Base-by-base conservation (phyloP, 2,888 invertebrate species). In the Morinoia aosen region DNA sequence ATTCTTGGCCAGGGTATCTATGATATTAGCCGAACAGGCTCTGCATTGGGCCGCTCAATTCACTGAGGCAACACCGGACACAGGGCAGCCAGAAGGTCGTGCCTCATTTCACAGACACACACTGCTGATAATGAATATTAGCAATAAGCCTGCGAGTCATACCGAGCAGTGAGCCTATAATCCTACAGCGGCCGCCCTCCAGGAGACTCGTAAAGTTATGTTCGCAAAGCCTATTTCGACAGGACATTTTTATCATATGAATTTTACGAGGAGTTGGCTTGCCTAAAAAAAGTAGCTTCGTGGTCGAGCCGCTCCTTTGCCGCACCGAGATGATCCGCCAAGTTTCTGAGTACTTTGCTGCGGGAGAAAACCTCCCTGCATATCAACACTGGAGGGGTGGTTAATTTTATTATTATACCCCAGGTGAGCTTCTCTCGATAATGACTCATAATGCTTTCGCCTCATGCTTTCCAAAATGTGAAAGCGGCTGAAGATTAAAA, bases 211-310 rank as follows among this genome's bases (percentile, higher is more conserved):
- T 76, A 76, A 76, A 76, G 25, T 76, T 76, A 19, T 76, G 33
- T 76, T 19, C 76, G 76, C 76, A 76, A 76, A 76, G 76, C 76
- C 76, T 76, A 76, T 76, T 76, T 33, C 76, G 76, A 76, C 76
- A 76, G 76, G 25, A 76, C 33, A 76, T 76, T 76, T 76, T 76
- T 76, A 76, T 76, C 76, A 33, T 76, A 33, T 76, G 33, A 16
- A 76, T 33, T 76, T 76, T 76, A 76, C 76, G 76, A 76, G 25
- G 25, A 25, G 25, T 19, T 48, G 48, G 48, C 8, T 33, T 33
- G 76, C 1, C 19, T 25, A 8, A 76, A 76, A 76, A 33, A 76
- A 76, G 33, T 76, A 76, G 76, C 25, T 33, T 10, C 33, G 25
- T 10, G 76, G 33, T 76, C 76, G 76, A 14, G 76, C 76, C 8